Evolutionary conservation across 2,797 vertebrate genomes (phyloP), one percentile per base, ranked within the genome.

Genomic region (Nannoperca australis): DNA sequence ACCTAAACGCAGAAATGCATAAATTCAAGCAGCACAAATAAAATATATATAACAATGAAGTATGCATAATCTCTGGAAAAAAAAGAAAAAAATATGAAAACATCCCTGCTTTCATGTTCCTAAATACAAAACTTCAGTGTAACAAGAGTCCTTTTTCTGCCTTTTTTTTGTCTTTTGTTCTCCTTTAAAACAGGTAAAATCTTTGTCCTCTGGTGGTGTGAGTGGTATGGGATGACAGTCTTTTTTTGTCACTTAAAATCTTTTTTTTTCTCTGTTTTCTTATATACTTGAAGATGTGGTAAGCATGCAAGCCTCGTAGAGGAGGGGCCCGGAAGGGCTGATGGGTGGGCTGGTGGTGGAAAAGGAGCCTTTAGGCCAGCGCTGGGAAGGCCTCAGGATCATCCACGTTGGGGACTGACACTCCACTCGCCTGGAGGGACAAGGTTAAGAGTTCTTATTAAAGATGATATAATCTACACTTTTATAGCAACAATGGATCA

Each of bases 121-220:
- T 97, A 97, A 97, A 99, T 99, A 99, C 97, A 99, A 99, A 99
- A 99, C 97, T 96, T 97, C 97, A 97, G 97, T 97, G 97, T 97
- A 97, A 97, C 97, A 94, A 97, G 97, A 98, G 97, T 98, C 97
- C 97, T 95, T 97, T 96, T 96, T 95, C 94, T 73, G 56, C 58
- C 76, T 86, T 88, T 89, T 86, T 96, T 95, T 96, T 96, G 79
- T 90, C 81, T 90, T 91, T 92, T 91, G 87, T 95, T 96, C 95
- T 97, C 96, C 91, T 93, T 94, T 91, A 97, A 97, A 97, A 97
- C 96, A 94, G 96, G 94, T 97, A 97, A 96, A 97, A 97, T 97
- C 88, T 96, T 95, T 97, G 97, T 99, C 97, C 97, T 96, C 96
- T 95, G 96, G 96, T 96, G 96, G 78, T 83, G 89, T 73, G 79